phyloP scores from a whole-genome alignment of 2,888 invertebrate genomes.

The Pristionchus mayeri region DNA sequence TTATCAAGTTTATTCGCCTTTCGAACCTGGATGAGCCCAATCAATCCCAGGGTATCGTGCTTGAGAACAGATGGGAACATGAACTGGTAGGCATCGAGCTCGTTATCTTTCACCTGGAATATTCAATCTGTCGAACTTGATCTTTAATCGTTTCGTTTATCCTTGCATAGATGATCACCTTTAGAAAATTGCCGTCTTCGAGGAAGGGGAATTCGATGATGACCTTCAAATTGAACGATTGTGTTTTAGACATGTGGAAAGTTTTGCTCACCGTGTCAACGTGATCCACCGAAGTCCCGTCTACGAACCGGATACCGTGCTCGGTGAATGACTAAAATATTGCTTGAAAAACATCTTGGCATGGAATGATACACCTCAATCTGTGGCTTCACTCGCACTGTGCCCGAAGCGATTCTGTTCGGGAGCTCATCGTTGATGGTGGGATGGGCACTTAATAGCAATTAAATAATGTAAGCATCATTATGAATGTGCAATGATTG shows the following conservation, averaged over 20 bases:
- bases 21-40: slow-evolving; percentile 78
- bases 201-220: slow-evolving; percentile 77
- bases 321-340: slow-evolving; percentile 65
- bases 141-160: too few species aligned
- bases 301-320: slow-evolving; percentile 65
- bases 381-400: slow-evolving; percentile 62
- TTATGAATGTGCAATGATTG: too few species aligned
- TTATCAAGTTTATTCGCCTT: background rate
- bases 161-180: slow-evolving; percentile 51
- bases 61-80: slow-evolving; percentile 76
- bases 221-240: slow-evolving; percentile 54
- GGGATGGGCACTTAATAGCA: background rate
- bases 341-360: too few species aligned
- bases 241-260: too few species aligned
- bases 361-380: too few species aligned
- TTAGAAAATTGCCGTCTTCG: slow-evolving; percentile 70
- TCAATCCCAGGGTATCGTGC: slow-evolving; percentile 78
- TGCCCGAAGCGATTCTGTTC: slow-evolving; percentile 77
- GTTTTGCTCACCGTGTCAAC: slow-evolving; percentile 52
- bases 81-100: slow-evolving; percentile 77
- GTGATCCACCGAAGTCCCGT: slow-evolving; percentile 63
- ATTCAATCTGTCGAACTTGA: too few species aligned
- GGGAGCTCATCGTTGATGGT: slow-evolving; percentile 77
- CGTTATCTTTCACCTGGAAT: slow-evolving; percentile 12
- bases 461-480: too few species aligned